Conservation (phyloP, 2,797 vertebrate genomes). For the Poeciliopsis gracilis region DNA sequence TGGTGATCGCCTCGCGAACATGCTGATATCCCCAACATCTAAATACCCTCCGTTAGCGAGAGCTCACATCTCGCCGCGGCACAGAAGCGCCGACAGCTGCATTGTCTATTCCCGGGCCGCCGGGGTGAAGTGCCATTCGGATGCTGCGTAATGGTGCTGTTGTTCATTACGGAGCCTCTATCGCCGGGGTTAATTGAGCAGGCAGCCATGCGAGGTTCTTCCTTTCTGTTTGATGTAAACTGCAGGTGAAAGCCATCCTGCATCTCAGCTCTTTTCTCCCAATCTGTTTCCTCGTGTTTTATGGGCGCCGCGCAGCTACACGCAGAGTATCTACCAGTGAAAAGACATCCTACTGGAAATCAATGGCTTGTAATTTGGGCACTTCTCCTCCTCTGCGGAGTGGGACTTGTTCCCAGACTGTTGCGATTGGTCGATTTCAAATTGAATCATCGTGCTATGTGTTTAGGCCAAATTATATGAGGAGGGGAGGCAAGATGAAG, state of each 20-base stretch:
- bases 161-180: conserved; percentile 85
- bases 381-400: conserved; percentile 52
- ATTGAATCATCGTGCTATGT: conserved; percentile 63
- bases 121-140: conserved; percentile 77
- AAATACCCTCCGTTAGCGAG: conserved; percentile 51
- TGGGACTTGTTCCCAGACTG: conserved; percentile 56
- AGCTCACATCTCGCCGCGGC: conserved; percentile 33
- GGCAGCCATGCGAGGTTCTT: conserved; percentile 84
- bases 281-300: conserved; percentile 79
- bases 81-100: conserved; percentile 52
- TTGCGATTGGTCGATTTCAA: conserved; percentile 60
- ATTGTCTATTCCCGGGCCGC: conserved; percentile 63
- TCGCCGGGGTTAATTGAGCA: conserved; percentile 87
- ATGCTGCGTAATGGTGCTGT: conserved; percentile 82
- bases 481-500: conserved; percentile 41
- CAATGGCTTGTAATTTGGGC: conserved; percentile 77
- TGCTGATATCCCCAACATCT: conserved; percentile 65
- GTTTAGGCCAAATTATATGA: conserved; percentile 62
- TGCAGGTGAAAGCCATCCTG: conserved; percentile 83
- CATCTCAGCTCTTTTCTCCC: conserved; percentile 70
- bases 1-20: conserved; percentile 56
- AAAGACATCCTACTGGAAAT: conserved; percentile 75
- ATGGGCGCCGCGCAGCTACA: conserved; percentile 69
- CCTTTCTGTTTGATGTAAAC: conserved; percentile 83
- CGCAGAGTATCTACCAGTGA: conserved; percentile 68